Percentiles rank a stretch among this genome's conserved stretches.
phyloP scores from a whole-genome alignment of 2,888 invertebrate species.

The Cantharis flavilabris region DNA sequence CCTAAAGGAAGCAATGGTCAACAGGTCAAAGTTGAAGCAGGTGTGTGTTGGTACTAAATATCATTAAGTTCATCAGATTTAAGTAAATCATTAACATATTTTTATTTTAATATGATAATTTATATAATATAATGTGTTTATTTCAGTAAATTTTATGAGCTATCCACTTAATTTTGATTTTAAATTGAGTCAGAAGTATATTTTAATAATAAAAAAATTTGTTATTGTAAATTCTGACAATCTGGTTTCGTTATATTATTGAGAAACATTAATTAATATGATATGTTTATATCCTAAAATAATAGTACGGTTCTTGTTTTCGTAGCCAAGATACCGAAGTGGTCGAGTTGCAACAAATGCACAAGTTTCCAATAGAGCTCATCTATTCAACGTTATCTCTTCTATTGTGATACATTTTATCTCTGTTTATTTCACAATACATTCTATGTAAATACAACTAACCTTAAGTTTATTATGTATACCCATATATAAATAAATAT shows the following conservation, averaged over 20 bases:
- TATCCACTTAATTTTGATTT: not conserved
- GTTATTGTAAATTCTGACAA: not conserved
- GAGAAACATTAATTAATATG: not conserved
- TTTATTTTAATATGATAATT: not conserved
- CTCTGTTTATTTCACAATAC: conserved; percentile 6
- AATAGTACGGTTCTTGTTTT: not conserved
- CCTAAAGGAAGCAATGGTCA: conserved; percentile 24
- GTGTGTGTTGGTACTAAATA: conserved; percentile 6
- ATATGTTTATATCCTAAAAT: not conserved
- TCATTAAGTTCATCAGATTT: not conserved
- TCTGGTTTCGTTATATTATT: not conserved
- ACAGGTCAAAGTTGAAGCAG: conserved; percentile 31
- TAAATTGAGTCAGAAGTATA: not conserved
- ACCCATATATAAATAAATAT: not conserved
- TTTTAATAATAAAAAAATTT: not conserved
- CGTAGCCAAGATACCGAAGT: conserved; percentile 15
- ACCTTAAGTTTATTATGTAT: conserved; percentile 3
- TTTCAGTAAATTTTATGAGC: not conserved
- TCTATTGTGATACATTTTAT: conserved; percentile 2
- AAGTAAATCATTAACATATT: not conserved
- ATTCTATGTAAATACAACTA: not conserved
- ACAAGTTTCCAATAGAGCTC: conserved; percentile 5
- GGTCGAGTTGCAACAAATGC: conserved; percentile 20
- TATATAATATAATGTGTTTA: not conserved
- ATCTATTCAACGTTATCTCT: conserved; percentile 16